Conservation (phyloP, 2,797 vertebrate genomes). For the Lagodon rhomboides region DNA sequence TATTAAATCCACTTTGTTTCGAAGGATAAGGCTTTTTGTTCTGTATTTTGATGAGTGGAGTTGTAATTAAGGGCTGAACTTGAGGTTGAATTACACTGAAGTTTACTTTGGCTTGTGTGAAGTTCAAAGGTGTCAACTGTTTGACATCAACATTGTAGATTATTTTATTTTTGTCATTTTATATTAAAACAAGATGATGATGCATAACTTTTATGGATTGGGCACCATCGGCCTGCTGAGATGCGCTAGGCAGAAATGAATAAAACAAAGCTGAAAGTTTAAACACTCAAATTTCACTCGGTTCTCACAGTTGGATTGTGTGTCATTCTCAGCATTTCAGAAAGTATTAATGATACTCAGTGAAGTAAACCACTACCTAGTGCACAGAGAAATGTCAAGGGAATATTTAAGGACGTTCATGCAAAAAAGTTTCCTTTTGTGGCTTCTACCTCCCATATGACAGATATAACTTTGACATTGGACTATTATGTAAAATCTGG, state of each 20-base stretch:
- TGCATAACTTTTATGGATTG: background rate
- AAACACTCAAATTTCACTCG: background rate
- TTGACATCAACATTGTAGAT: slow-evolving; percentile 1
- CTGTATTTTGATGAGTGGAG: background rate
- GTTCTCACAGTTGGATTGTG: background rate
- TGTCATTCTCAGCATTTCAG: background rate
- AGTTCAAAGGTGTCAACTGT: slow-evolving; percentile 8
- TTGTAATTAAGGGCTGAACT: slow-evolving; percentile 35
- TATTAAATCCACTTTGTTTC: slow-evolving; percentile 45
- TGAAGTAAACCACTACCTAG: background rate
- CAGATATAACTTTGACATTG: background rate
- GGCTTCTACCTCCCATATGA: background rate
- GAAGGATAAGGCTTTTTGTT: slow-evolving; percentile 27
- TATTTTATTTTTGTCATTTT: slow-evolving; percentile 12
- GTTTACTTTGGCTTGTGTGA: background rate
- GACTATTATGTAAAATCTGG: background rate
- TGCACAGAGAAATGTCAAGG: background rate
- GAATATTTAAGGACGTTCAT: background rate
- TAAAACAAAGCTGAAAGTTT: background rate
- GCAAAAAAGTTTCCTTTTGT: background rate
- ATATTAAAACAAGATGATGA: slow-evolving; percentile 5
- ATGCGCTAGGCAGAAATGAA: background rate
- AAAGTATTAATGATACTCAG: background rate
- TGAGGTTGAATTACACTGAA: slow-evolving; percentile 25
- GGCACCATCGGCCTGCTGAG: background rate